A percentile compares a stretch with the other conserved stretches of the same genome.
phyloP scores from a whole-genome alignment of 2,113 vertebrate genomes.

The Jacana jacana region DNA sequence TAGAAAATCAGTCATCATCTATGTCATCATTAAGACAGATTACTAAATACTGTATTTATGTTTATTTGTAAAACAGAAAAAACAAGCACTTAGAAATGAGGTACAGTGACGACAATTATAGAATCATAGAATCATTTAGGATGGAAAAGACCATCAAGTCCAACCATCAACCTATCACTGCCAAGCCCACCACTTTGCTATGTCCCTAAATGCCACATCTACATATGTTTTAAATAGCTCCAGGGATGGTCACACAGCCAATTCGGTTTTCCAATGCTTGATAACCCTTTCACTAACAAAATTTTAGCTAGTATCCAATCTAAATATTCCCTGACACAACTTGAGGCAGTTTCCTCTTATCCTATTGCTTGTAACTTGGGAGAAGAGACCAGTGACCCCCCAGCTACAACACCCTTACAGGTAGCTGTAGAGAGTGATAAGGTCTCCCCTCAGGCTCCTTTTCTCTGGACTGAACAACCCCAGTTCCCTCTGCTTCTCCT shows the following conservation, averaged over 20 bases:
- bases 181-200: not conserved
- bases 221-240: not conserved
- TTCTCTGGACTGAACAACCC: not conserved
- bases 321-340: not conserved
- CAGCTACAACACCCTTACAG: not conserved
- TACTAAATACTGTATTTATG: not conserved
- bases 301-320: not conserved
- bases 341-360: not conserved
- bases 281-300: not conserved
- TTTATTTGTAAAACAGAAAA: not conserved
- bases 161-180: not conserved
- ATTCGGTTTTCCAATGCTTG: not conserved
- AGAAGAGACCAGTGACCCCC: not conserved
- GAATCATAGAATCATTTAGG: not conserved
- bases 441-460: not conserved
- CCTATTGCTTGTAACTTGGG: not conserved
- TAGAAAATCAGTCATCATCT: not conserved
- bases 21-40: not conserved
- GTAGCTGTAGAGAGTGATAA: not conserved
- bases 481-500: not conserved
- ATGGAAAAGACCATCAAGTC: not conserved
- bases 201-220: not conserved
- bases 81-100: not conserved
- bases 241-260: not conserved
- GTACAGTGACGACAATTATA: not conserved